Evolutionary conservation across 2,113 vertebrate species (phyloP).

Genomic region (Semnornis frantzii): DNA sequence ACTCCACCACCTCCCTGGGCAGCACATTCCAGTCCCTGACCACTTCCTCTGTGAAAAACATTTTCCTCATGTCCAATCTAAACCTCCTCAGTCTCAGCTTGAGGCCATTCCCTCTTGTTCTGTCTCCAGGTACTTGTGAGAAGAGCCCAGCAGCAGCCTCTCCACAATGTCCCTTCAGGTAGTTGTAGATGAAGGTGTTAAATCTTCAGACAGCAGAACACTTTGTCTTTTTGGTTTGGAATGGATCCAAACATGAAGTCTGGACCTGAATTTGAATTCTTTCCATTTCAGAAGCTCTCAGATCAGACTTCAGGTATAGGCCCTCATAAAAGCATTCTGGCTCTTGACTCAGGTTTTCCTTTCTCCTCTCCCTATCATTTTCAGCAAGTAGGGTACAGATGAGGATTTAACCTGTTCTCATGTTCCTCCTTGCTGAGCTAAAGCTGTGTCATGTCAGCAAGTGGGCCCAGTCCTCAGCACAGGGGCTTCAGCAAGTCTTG

Average conservation of each 20-base stretch:
- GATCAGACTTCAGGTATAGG: neutral
- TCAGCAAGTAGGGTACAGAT: neutral
- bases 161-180: too few species aligned
- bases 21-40: too few species aligned
- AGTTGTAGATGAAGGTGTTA: neutral
- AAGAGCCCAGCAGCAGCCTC: too few species aligned
- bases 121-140: too few species aligned
- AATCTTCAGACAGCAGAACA: neutral
- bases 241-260: neutral
- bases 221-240: neutral
- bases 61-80: too few species aligned
- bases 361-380: neutral
- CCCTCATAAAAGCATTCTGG: neutral
- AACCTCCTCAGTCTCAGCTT: too few species aligned
- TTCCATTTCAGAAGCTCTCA: neutral
- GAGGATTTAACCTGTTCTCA: neutral
- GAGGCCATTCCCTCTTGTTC: too few species aligned
- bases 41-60: too few species aligned
- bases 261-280: neutral
- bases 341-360: neutral
- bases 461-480: neutral
- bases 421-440: neutral
- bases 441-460: neutral
- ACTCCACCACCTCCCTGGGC: too few species aligned
- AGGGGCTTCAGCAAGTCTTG: neutral